Conservation (phyloP, 2,113 vertebrate genomes). For the Emydocephalus ijimae region DNA sequence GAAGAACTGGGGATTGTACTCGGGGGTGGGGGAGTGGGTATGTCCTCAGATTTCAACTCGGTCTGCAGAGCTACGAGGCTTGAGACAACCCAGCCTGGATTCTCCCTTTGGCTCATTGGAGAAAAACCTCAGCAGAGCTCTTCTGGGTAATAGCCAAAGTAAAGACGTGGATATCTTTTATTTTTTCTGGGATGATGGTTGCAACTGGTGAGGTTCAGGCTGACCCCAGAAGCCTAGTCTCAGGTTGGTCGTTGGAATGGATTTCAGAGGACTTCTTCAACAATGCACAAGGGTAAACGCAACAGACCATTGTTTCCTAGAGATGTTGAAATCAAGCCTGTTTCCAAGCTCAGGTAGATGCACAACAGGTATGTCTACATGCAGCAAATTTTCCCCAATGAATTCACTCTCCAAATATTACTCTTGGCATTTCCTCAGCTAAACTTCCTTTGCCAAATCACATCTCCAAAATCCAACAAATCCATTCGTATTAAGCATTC, state of each 20-base stretch:
- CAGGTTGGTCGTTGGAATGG: neutral
- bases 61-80: no score
- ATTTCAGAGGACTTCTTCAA: neutral
- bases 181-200: neutral
- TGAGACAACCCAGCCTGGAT: no score
- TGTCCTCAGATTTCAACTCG: no score
- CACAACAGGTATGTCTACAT: neutral
- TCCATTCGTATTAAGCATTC: neutral
- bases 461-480: neutral
- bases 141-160: neutral
- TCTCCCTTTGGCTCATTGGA: no score
- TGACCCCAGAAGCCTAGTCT: neutral
- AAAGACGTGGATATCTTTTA: neutral
- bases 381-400: neutral
- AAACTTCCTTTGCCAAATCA: neutral
- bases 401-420: neutral
- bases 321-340: neutral
- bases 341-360: neutral
- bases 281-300: neutral
- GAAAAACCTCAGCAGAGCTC: neutral
- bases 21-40: no score
- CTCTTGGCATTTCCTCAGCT: neutral
- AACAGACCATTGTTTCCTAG: neutral
- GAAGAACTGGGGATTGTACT: no score
- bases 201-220: neutral